Conservation (phyloP, 1,140 invertebrate genomes). For the Papilio helenus region DNA sequence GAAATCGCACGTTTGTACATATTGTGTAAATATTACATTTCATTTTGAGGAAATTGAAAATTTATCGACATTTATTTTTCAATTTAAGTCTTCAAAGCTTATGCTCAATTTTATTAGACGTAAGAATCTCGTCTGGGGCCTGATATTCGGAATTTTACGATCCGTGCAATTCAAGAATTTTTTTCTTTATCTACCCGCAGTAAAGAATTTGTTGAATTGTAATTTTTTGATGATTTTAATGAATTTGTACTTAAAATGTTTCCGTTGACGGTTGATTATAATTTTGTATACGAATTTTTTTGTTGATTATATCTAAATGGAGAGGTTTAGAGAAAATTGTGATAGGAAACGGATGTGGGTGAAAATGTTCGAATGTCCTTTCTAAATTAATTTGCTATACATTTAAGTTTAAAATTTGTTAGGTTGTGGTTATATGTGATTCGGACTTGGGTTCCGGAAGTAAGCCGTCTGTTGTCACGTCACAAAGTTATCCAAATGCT, state of each 20-base stretch:
- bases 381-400: constrained; percentile 63
- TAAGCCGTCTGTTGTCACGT: constrained; percentile 57
- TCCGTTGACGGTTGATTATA: constrained; percentile 48
- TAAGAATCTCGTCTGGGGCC: constrained; percentile 61
- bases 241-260: constrained; percentile 41
- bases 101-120: constrained; percentile 80
- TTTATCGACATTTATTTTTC: constrained; percentile 65
- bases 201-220: constrained; percentile 27
- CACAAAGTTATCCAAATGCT: constrained; percentile 76
- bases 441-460: constrained; percentile 50
- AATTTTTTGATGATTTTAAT: constrained; percentile 46
- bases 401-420: constrained; percentile 68
- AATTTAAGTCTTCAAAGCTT: constrained; percentile 78
- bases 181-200: neutral
- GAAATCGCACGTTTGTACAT: constrained; percentile 74
- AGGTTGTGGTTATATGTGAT: constrained; percentile 76
- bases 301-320: constrained; percentile 53
- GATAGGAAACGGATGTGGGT: constrained; percentile 69
- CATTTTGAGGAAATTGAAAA: constrained; percentile 71
- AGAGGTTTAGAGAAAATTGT: constrained; percentile 69
- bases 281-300: constrained; percentile 76
- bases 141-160: constrained; percentile 35
- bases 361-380: constrained; percentile 67
- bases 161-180: constrained; percentile 15
- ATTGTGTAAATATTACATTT: constrained; percentile 78